Evolutionary conservation across 2,888 invertebrate species (phyloP), one percentile per base, ranked within the genome.

Genomic region (Willowsia nigromaculata): DNA sequence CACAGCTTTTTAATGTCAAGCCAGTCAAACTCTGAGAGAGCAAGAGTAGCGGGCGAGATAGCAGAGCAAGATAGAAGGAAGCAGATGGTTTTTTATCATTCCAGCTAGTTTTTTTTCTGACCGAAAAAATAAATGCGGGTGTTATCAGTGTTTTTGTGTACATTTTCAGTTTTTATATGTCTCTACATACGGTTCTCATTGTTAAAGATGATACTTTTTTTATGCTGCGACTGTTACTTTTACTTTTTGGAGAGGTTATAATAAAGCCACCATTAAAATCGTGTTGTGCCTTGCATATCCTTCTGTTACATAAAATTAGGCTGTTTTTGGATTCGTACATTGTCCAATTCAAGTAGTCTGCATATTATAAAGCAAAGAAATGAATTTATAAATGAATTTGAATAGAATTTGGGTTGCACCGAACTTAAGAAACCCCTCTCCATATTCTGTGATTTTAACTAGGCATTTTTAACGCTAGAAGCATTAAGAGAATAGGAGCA

Each of bases 11-110:
- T 50, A 85, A 89, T 85, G 85, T 89, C 89, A 89, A 43, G 71
- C 71, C 27, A 89, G 89, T 80, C 47, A 85, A 56, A 85, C 62
- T 18, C 68, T 78, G 40, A 30, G 80, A 86, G 37, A 65, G 15
- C 25, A 15, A 47, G 53, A 18, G 68, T 53, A 33, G 40, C 22
- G 25, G 50, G 43, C 27, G 50, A 88, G 88, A 82, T 83, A 68
- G 74, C 80, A 47, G 50, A 76, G 43, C 11, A 40, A 85, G 89
- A 89, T 89, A 85, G 71, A 85, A 81, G 33, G 85, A 81, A 80
- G 85, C 89, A 89, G 89, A 89, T 89, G 89, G 85, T 85, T 89
- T 89, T 85, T 89, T 89, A 89, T 89, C 85, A 71, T 62, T 62
- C 59, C 59, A 62, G 33, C 65, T 37, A 27, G 27, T 89, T 80